Evolutionary conservation across 2,797 vertebrate species (phyloP).

Genomic region (Micromesistius poutassou): DNA sequence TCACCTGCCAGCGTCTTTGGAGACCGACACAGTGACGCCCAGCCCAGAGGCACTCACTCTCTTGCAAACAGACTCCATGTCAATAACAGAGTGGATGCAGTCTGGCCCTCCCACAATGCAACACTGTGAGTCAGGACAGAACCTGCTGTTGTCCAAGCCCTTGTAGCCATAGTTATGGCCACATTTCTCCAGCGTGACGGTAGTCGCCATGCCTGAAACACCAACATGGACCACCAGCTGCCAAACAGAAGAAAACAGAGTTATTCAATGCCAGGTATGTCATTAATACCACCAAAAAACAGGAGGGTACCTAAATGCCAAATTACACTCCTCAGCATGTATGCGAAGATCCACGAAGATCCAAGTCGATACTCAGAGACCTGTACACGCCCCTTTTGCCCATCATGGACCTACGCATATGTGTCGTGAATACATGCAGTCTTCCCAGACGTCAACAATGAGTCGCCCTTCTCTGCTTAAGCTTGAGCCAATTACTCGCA

Average conservation of each 20-base stretch:
- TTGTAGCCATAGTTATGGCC: conserved; percentile 91
- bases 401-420: no score
- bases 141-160: conserved; percentile 88
- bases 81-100: conserved; percentile 87
- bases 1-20: conserved; percentile 92
- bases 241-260: conserved; percentile 6
- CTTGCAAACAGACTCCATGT: conserved; percentile 89
- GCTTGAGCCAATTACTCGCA: no score
- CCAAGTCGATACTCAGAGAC: no score
- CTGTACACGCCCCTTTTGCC: no score
- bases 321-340: neutral
- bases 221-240: conserved; percentile 94
- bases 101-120: conserved; percentile 90
- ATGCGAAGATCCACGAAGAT: no score
- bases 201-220: conserved; percentile 92
- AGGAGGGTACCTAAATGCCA: neutral
- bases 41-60: conserved; percentile 78
- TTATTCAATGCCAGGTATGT: neutral
- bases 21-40: conserved; percentile 86
- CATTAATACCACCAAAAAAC: neutral
- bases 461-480: no score
- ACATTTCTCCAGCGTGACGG: conserved; percentile 90
- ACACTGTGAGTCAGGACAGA: conserved; percentile 88
- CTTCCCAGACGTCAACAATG: no score
- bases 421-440: no score